phyloP scores from a whole-genome alignment of 2,888 invertebrate genomes.

The Orthonevra nobilis region DNA sequence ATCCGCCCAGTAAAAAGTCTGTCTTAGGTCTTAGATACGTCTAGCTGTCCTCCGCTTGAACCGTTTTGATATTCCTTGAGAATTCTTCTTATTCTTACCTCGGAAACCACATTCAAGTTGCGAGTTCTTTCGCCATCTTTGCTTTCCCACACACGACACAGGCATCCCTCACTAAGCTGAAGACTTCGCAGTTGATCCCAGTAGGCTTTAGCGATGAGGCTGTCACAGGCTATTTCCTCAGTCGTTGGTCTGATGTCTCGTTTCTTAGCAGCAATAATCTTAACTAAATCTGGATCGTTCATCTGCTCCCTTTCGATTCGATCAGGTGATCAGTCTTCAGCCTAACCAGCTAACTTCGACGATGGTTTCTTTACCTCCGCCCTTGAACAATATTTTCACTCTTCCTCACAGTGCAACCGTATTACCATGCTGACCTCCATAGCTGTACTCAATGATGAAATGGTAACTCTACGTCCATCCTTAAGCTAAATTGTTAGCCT shows the following conservation, averaged over 20 bases:
- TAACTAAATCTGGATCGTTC: background rate
- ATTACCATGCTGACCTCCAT: background rate
- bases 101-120: background rate
- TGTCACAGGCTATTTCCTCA: background rate
- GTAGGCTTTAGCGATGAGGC: background rate
- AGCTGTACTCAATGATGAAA: background rate
- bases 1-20: conserved; percentile 26
- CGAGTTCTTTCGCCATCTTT: background rate
- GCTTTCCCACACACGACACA: background rate
- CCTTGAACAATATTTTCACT: background rate
- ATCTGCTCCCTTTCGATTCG: background rate
- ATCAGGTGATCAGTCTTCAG: background rate
- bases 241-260: background rate
- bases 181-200: background rate
- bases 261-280: background rate
- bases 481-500: background rate
- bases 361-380: background rate
- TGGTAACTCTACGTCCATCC: conserved; percentile 4
- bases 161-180: background rate
- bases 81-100: background rate
- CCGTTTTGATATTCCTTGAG: conserved; percentile 16
- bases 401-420: background rate
- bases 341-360: background rate
- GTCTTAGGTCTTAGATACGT: conserved; percentile 17
- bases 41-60: conserved; percentile 20